phyloP scores from a whole-genome alignment of 2,797 vertebrate species.

The Pipistrellus nathusii region DNA sequence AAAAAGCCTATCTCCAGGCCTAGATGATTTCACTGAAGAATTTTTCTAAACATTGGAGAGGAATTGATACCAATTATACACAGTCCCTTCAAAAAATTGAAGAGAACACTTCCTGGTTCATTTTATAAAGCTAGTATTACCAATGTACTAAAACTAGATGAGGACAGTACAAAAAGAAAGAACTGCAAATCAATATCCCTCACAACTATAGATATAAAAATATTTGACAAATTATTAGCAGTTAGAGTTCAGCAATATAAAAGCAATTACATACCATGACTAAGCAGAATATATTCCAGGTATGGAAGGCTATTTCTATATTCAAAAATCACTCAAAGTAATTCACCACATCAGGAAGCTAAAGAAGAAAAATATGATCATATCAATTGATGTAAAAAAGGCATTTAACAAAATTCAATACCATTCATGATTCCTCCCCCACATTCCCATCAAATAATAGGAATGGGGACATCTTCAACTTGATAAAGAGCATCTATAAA shows the following conservation, averaged over 20 bases:
- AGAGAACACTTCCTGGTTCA: background rate
- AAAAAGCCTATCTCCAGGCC: background rate
- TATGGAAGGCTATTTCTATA: background rate
- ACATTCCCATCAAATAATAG: background rate
- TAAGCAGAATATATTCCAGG: background rate
- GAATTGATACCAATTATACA: background rate
- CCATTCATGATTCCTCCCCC: background rate
- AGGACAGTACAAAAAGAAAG: background rate
- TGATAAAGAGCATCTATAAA: background rate
- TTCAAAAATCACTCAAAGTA: background rate
- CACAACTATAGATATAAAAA: background rate
- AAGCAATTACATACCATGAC: background rate
- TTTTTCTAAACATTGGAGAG: background rate
- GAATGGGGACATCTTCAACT: background rate
- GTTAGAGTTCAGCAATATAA: background rate
- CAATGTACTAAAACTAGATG: background rate
- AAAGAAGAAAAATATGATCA: constrained; percentile 4
- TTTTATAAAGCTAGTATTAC: background rate
- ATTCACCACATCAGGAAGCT: background rate
- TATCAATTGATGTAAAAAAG: background rate
- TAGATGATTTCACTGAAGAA: background rate
- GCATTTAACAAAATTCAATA: background rate
- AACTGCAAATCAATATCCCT: background rate
- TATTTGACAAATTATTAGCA: constrained; percentile 11
- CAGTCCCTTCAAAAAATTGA: background rate